Percentiles rank a stretch among this genome's conserved stretches.
These are phyloP conservation scores for Idaea straminata DNA, from an alignment of 2,888 invertebrate species.

Conservation along the genomic window DNA sequence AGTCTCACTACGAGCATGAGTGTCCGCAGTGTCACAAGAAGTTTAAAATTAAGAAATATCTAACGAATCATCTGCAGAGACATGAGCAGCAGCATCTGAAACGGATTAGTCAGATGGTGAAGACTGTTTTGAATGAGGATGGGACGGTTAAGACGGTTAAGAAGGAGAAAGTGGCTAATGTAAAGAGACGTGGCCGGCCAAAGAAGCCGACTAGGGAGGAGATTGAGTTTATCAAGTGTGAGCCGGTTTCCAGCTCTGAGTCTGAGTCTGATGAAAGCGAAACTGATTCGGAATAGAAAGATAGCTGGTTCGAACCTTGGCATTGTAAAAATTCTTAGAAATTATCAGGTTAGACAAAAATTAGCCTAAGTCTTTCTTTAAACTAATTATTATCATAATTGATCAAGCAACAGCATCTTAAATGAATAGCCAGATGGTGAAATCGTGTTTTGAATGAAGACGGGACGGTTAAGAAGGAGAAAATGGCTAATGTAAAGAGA, in stretches of 20 bases:
- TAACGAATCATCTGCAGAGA: conserved; percentile 62
- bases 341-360: no score
- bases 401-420: conserved; percentile 30
- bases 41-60: conserved; percentile 66
- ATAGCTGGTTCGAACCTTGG: no score
- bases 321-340: no score
- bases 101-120: conserved; percentile 68
- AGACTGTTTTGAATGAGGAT: conserved; percentile 64
- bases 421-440: conserved; percentile 68
- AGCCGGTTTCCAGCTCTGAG: conserved; percentile 63
- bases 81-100: conserved; percentile 72
- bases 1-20: conserved; percentile 60
- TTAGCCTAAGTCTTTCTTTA: no score
- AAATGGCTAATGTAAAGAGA: no score
- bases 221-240: conserved; percentile 73
- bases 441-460: no score
- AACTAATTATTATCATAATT: no score
- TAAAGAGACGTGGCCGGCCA: conserved; percentile 33
- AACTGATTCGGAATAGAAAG: conserved; percentile 28
- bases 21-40: conserved; percentile 71
- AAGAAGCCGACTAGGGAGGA: conserved; percentile 47
- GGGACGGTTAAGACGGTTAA: conserved; percentile 35
- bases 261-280: conserved; percentile 51
- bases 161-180: conserved; percentile 29
- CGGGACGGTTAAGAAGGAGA: no score